These are phyloP conservation scores for Calliphora vomitoria DNA, from an alignment of 2,888 invertebrate genomes.

Conservation along the genomic window DNA sequence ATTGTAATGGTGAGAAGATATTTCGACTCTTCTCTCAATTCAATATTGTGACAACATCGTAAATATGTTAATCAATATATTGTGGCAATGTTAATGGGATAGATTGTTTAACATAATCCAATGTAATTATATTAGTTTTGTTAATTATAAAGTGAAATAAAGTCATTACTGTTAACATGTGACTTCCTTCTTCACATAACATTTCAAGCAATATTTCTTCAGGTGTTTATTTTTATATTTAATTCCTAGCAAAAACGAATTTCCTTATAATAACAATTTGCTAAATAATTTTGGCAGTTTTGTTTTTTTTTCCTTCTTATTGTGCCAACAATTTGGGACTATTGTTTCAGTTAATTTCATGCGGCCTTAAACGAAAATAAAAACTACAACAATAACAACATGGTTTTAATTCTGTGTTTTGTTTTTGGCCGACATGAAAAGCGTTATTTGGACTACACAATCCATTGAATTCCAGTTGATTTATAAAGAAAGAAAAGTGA, in stretches of 20 bases:
- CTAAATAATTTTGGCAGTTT: slow-evolving; percentile 32
- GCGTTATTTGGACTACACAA: slow-evolving; percentile 23
- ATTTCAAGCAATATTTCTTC: slow-evolving; percentile 16
- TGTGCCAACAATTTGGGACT: slow-evolving; percentile 42
- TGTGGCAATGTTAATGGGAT: too few relatives aligned
- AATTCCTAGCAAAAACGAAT: slow-evolving; percentile 22
- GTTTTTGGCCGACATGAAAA: slow-evolving; percentile 33
- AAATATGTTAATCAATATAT: too few relatives aligned
- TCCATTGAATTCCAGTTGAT: slow-evolving; percentile 32
- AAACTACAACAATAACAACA: slow-evolving; percentile 20
- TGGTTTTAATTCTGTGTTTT: slow-evolving; percentile 44
- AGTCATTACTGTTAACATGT: too few relatives aligned
- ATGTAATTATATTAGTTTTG: too few relatives aligned
- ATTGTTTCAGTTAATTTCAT: slow-evolving; percentile 60
- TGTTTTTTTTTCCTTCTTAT: background rate
- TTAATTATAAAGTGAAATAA: too few relatives aligned
- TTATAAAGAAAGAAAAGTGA: slow-evolving; percentile 58
- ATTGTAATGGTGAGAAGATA: too few relatives aligned
- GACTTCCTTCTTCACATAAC: background rate
- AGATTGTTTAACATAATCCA: too few relatives aligned
- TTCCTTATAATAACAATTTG: slow-evolving; percentile 61
- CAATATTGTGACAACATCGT: too few relatives aligned
- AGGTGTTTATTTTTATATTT: slow-evolving; percentile 35
- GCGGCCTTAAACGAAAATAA: slow-evolving; percentile 43
- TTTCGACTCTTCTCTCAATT: too few relatives aligned